phyloP scores from a whole-genome alignment of 1,140 invertebrate genomes.

The Latrodectus geometricus region DNA sequence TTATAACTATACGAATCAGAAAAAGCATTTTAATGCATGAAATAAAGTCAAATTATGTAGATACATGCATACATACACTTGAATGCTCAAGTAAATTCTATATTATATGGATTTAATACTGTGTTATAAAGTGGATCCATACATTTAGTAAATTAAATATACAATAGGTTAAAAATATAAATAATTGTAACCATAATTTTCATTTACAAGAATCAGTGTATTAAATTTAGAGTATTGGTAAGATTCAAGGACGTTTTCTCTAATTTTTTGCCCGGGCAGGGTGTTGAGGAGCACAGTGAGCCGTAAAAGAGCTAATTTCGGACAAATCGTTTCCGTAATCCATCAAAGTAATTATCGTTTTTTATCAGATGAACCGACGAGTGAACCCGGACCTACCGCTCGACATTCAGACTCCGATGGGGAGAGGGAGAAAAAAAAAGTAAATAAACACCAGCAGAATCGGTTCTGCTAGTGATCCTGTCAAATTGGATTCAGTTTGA shows the following conservation, averaged over 20 bases:
- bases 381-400: slow-evolving; percentile 53
- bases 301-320: slow-evolving; percentile 38
- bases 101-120: no score
- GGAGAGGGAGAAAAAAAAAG: neutral
- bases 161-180: no score
- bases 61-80: no score
- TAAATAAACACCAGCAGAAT: neutral
- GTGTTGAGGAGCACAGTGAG: neutral
- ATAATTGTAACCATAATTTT: no score
- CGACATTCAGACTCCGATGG: slow-evolving; percentile 25
- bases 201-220: no score
- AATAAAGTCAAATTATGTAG: no score
- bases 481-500: slow-evolving; percentile 25
- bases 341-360: slow-evolving; percentile 59
- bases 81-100: no score
- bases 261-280: neutral
- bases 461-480: slow-evolving; percentile 10
- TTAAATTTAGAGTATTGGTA: no score
- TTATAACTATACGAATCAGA: no score
- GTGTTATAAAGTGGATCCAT: no score
- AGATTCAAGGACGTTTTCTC: neutral
- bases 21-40: no score
- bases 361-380: slow-evolving; percentile 54
- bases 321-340: slow-evolving; percentile 61
- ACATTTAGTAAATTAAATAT: no score